These are phyloP conservation scores for Theonella swinhoei DNA, from an alignment of 37 sponge, comb jelly and placozoan genomes.

Conservation along the genomic window DNA sequence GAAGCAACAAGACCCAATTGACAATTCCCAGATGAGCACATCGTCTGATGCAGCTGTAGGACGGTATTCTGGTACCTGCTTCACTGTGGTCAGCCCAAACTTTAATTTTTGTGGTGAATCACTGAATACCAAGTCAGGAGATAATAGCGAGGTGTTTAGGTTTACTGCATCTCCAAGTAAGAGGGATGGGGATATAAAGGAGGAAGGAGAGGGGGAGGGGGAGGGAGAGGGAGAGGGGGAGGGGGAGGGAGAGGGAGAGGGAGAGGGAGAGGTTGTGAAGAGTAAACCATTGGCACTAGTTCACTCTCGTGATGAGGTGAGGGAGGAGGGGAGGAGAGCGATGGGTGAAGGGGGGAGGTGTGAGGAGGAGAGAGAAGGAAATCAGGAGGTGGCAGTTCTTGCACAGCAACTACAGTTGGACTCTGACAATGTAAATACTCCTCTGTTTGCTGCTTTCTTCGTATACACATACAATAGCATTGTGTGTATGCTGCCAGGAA, in stretches of 20 bases:
- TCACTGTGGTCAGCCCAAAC: too few species aligned
- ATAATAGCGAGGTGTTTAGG: constrained; percentile 4
- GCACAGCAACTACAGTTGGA: constrained; percentile 39
- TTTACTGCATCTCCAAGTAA: constrained; percentile 18
- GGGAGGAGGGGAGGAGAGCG: not conserved
- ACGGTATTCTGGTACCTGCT: too few species aligned
- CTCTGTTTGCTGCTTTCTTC: not conserved
- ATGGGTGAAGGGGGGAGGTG: not conserved
- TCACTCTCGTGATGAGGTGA: not conserved
- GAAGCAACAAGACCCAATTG: too few species aligned
- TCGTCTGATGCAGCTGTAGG: too few species aligned
- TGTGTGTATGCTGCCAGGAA: not conserved
- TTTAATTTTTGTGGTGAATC: too few species aligned
- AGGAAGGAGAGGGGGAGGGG: not conserved
- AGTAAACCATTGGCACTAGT: too few species aligned
- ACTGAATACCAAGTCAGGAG: too few species aligned
- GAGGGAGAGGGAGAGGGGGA: not conserved
- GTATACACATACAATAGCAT: not conserved
- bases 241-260: not conserved
- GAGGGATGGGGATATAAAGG: not conserved
- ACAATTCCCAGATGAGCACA: too few species aligned
- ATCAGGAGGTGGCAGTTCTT: constrained; percentile 12
- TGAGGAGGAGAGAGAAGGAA: not conserved
- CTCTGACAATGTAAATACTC: constrained; percentile 31
- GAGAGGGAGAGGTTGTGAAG: constrained; percentile 1